phyloP scores from a whole-genome alignment of 2,113 vertebrate species.

The Micromys minutus region DNA sequence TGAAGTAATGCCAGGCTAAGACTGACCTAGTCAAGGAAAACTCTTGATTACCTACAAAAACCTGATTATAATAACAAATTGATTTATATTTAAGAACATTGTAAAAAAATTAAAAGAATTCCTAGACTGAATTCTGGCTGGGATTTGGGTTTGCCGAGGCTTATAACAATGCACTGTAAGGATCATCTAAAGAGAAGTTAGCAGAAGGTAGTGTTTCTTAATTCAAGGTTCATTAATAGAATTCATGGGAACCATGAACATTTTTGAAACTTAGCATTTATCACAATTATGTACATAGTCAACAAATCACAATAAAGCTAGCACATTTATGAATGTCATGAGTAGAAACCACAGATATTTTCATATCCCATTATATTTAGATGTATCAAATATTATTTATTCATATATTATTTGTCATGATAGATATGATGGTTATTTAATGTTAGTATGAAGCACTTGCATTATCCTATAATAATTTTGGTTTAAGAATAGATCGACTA shows the following conservation, averaged over 20 bases:
- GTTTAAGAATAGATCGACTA: conserved; percentile 5
- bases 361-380: conserved; percentile 25
- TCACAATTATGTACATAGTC: background rate
- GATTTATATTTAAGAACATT: background rate
- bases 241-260: conserved; percentile 14
- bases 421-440: conserved; percentile 38
- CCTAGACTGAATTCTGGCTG: background rate
- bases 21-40: conserved; percentile 12
- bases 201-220: conserved; percentile 40
- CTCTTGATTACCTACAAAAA: conserved; percentile 49
- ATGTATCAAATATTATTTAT: conserved; percentile 45
- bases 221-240: background rate
- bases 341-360: conserved; percentile 33
- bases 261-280: conserved; percentile 48
- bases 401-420: background rate
- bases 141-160: background rate
- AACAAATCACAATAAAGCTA: background rate
- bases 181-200: background rate
- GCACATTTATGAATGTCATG: background rate
- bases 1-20: conserved; percentile 33
- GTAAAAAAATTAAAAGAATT: conserved; percentile 31
- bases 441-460: conserved; percentile 5
- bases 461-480: conserved; percentile 10
- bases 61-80: background rate
- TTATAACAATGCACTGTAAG: conserved; percentile 6